Conservation (phyloP, 2,888 invertebrate species). For the Brachyopa scutellaris region DNA sequence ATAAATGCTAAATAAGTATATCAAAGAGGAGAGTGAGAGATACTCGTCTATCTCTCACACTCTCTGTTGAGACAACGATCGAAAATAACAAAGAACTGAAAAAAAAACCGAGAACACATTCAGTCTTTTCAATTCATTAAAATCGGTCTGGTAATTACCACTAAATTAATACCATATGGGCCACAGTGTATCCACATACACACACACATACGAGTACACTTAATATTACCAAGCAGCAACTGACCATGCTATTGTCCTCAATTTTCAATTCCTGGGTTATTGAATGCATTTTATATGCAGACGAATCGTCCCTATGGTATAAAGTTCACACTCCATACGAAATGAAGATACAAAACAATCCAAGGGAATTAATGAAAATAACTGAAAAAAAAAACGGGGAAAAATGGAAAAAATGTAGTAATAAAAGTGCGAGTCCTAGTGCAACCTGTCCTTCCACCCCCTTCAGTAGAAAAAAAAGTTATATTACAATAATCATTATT, state of each 20-base stretch:
- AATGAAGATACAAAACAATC: constrained; percentile 70
- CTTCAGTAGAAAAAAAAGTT: constrained; percentile 32
- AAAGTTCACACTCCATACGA: constrained; percentile 67
- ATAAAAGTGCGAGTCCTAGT: constrained; percentile 39
- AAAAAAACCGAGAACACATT: constrained; percentile 47
- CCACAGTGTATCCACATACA: constrained; percentile 36
- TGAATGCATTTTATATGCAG: constrained; percentile 50
- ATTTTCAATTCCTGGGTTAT: constrained; percentile 51
- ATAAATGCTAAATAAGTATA: constrained; percentile 62
- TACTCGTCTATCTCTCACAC: constrained; percentile 60
- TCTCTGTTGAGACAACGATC: constrained; percentile 33
- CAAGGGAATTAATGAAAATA: constrained; percentile 52
- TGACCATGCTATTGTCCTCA: constrained; percentile 63
- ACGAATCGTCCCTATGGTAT: constrained; percentile 48
- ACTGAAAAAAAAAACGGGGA: constrained; percentile 12
- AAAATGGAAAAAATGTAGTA: constrained; percentile 25
- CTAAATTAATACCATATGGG: constrained; percentile 73
- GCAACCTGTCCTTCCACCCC: constrained; percentile 56
- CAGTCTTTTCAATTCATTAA: constrained; percentile 71
- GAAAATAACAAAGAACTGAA: constrained; percentile 38
- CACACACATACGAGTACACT: background rate
- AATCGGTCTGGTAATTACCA: constrained; percentile 73
- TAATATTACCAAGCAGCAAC: constrained; percentile 4
- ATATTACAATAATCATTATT: constrained; percentile 64
- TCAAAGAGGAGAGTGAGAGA: constrained; percentile 35